Conservation (phyloP, 2,797 vertebrate species). For the Parauchenoglanis punctatus region DNA sequence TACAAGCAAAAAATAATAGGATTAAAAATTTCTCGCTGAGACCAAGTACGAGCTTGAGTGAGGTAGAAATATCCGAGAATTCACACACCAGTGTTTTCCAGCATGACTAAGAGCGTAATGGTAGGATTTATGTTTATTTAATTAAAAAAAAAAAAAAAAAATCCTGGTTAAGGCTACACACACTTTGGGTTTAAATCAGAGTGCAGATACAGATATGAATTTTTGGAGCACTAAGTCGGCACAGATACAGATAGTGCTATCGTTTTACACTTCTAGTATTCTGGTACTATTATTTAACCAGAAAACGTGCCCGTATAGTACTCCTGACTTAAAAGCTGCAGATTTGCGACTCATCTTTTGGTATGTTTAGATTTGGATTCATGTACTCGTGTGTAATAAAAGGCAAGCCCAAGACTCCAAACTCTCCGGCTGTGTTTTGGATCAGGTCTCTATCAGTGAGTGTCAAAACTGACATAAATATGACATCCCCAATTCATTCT, state of each 20-base stretch:
- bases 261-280: not conserved
- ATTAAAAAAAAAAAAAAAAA: too few species aligned
- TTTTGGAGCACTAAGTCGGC: not conserved
- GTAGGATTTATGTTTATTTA: not conserved
- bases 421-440: constrained; percentile 4
- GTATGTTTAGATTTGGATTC: not conserved
- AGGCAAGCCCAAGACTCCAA: not conserved
- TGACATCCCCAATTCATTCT: not conserved
- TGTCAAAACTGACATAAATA: not conserved
- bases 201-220: not conserved
- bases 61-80: not conserved
- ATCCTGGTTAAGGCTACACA: not conserved
- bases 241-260: not conserved
- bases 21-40: not conserved
- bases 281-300: not conserved
- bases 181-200: too few species aligned
- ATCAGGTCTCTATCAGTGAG: not conserved
- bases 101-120: not conserved
- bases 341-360: not conserved
- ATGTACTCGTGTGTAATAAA: not conserved
- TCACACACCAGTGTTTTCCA: not conserved
- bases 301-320: not conserved
- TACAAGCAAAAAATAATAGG: not conserved
- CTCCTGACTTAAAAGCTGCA: not conserved
- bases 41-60: not conserved